These are phyloP conservation scores for Cosmorhoe ocellata DNA, from an alignment of 2,888 invertebrate species.

Conservation along the genomic window DNA sequence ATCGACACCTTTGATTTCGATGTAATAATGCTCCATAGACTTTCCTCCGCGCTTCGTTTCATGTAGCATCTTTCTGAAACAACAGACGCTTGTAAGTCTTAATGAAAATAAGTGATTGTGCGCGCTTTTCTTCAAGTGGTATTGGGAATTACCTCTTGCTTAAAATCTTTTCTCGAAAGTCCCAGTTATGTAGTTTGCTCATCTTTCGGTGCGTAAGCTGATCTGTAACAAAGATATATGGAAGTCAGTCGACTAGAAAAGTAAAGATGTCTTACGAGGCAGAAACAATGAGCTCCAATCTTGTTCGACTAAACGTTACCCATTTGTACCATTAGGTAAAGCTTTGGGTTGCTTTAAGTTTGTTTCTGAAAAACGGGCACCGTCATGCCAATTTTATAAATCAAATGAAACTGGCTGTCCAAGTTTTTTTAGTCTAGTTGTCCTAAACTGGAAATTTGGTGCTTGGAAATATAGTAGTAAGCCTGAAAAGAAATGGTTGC, in stretches of 20 bases:
- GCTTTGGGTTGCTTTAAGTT: neutral
- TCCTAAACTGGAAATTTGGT: no score
- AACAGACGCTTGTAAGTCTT: slow-evolving; percentile 42
- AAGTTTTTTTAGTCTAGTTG: no score
- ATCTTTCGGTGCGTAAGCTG: slow-evolving; percentile 54
- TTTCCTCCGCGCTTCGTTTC: slow-evolving; percentile 48
- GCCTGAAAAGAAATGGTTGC: no score
- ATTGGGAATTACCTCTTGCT: slow-evolving; percentile 53
- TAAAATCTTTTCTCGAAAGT: slow-evolving; percentile 54
- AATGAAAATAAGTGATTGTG: slow-evolving; percentile 20
- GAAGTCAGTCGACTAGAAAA: slow-evolving; percentile 37
- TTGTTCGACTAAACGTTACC: slow-evolving; percentile 4
- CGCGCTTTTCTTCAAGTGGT: neutral
- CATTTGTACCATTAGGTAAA: neutral
- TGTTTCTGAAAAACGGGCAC: neutral
- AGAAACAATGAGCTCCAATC: slow-evolving; percentile 4
- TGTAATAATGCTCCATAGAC: slow-evolving; percentile 40
- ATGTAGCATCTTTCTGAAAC: slow-evolving; percentile 66
- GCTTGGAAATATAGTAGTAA: no score
- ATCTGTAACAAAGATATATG: slow-evolving; percentile 63
- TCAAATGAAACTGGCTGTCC: no score
- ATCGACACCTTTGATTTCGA: slow-evolving; percentile 43
- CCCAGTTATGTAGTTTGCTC: slow-evolving; percentile 62
- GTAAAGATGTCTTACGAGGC: slow-evolving; percentile 34
- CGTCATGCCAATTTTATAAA: no score